These are phyloP conservation scores for Morus bassanus DNA, from an alignment of 2,797 vertebrate species.

Conservation along the genomic window DNA sequence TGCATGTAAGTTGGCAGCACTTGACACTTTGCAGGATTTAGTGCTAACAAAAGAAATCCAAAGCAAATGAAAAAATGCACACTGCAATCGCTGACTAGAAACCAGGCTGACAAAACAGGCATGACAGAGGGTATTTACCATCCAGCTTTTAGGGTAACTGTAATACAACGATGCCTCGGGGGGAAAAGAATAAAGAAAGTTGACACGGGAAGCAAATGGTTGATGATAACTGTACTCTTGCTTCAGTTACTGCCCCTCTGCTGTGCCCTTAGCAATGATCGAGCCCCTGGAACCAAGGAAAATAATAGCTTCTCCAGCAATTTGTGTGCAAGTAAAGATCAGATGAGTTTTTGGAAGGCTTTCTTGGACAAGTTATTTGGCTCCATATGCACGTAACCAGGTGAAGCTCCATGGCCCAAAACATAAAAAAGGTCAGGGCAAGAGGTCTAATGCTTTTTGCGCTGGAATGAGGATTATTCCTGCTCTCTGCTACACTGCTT, in stretches of 20 bases:
- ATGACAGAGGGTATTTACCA: neutral
- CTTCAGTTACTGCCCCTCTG: neutral
- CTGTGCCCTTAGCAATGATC: accelerated
- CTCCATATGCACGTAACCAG: neutral
- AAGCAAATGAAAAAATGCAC: neutral
- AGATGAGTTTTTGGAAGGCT: neutral
- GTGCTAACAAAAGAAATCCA: neutral
- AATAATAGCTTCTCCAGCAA: neutral
- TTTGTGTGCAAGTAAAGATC: neutral
- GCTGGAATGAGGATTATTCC: neutral
- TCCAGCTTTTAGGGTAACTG: neutral
- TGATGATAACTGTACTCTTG: neutral
- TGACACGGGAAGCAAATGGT: neutral
- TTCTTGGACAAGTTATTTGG: neutral
- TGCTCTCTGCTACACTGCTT: neutral
- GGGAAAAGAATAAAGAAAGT: neutral
- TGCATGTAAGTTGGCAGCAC: neutral
- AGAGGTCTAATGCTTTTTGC: neutral
- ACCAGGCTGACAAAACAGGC: neutral
- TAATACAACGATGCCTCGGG: neutral
- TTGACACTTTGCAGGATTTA: neutral
- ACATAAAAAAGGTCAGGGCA: neutral
- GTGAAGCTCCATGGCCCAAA: neutral
- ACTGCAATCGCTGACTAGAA: neutral
- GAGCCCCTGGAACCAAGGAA: neutral